phyloP scores from a whole-genome alignment of 35 echinoderm and acorn worm genomes.

The Lytechinus variegatus region DNA sequence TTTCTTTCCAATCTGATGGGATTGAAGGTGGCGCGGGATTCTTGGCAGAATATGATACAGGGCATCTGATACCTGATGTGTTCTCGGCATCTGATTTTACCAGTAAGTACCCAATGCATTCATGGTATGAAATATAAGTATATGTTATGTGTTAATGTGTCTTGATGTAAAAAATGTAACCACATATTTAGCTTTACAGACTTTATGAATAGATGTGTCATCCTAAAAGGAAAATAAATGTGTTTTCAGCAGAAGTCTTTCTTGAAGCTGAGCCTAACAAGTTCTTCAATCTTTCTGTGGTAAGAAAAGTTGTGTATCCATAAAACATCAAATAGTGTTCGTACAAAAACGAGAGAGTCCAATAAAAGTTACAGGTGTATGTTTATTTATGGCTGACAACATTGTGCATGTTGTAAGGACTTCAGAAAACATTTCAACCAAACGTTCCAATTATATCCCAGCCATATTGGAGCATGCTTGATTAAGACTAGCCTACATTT shows the following conservation, averaged over 20 bases:
- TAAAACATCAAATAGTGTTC: too few species aligned
- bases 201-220: background rate
- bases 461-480: background rate
- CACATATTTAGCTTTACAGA: background rate
- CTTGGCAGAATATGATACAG: background rate
- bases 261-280: too few species aligned
- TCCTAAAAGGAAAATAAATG: background rate
- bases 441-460: background rate
- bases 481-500: too few species aligned
- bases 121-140: background rate
- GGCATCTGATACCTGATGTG: background rate
- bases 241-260: too few species aligned
- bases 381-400: too few species aligned
- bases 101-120: background rate
- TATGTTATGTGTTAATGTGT: background rate
- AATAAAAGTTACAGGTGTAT: too few species aligned
- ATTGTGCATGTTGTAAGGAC: background rate
- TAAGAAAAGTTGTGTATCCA: too few species aligned
- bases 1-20: conserved; percentile 6
- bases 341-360: too few species aligned
- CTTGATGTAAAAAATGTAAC: background rate
- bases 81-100: background rate
- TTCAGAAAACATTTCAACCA: background rate
- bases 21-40: background rate
- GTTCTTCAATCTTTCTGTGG: too few species aligned